Evolutionary conservation across 2,888 invertebrate species (phyloP), one percentile per base, ranked within the genome.

Genomic region (Parnassius smintheus): DNA sequence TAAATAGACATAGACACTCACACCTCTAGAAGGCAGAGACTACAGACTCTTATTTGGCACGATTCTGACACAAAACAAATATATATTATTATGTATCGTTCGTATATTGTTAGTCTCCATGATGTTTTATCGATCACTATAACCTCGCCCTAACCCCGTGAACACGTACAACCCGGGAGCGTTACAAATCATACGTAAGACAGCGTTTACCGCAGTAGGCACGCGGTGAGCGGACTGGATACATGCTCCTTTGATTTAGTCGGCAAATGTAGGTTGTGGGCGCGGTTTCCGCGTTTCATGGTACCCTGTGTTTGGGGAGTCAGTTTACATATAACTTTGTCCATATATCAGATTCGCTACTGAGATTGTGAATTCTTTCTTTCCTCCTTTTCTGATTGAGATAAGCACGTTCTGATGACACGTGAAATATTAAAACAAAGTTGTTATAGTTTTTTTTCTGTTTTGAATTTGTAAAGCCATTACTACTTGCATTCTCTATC

Each of bases 131-230:
- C 45, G 8, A 49, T 2, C 65, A 77, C 68, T 49, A 51, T 66
- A 57, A 13, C 18, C 69, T 12, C 52, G 57, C 8, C 70, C 66
- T 49, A 18, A 60, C 41, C 71, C 71, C 70, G 71, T 73, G 80
- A 77, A 77, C 88, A 89, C 89, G 89, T 88, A 77, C 74, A 64
- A 59, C 53, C 76, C 80, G 80, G 87, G 86, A 86, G 88, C 88
- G 80, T 85, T 83, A 87, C 89, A 90, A 89, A 90, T 90, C 89
- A 89, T 88, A 83, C 77, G 72, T 75, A 70, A 70, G 67, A 65
- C 67, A 65, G 61, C 63, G 63, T 54, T 58, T 53, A 42, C 56
- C 45, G 61, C 60, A 54, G 49, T 22, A 41, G 53, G 53, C 49
- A 44, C 58, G 59, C 44, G 50, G 10, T 9, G 50, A 54, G 58